Evolutionary conservation across 2,888 invertebrate species (phyloP).

Genomic region (Drosophila lutescens): DNA sequence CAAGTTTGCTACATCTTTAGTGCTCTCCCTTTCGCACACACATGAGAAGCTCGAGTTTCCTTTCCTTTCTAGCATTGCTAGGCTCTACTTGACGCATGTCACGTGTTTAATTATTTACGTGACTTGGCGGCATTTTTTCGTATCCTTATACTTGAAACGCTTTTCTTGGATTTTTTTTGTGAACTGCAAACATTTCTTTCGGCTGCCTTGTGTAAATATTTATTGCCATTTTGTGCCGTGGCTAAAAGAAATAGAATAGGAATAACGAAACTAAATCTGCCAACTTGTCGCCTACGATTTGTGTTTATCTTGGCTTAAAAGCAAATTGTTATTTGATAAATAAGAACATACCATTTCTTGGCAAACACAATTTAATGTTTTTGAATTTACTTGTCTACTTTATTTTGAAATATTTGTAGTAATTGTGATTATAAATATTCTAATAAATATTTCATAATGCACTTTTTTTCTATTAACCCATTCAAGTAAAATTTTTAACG

Average conservation of each 20-base stretch:
- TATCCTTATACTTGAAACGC: slow-evolving; percentile 4
- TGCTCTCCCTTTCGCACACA: not conserved
- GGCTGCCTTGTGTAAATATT: slow-evolving; percentile 73
- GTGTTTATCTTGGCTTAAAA: slow-evolving; percentile 5
- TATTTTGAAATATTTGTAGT: too few species aligned
- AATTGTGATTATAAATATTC: too few species aligned
- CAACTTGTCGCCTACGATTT: slow-evolving; percentile 12
- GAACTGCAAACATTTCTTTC: slow-evolving; percentile 15
- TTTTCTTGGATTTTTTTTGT: slow-evolving; percentile 11
- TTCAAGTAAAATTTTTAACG: too few species aligned
- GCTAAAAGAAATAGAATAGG: not conserved
- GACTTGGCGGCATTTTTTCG: slow-evolving; percentile 81
- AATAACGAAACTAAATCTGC: slow-evolving; percentile 11
- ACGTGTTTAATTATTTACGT: slow-evolving; percentile 85
- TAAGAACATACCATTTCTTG: too few species aligned
- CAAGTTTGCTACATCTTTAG: slow-evolving; percentile 20
- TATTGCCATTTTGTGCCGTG: slow-evolving; percentile 65
- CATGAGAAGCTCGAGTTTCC: slow-evolving; percentile 1
- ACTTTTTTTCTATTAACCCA: too few species aligned
- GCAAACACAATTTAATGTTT: too few species aligned
- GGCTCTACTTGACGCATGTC: slow-evolving; percentile 81
- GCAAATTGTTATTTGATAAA: not conserved
- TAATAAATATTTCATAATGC: too few species aligned
- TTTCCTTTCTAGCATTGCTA: slow-evolving; percentile 4
- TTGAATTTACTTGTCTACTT: too few species aligned